phyloP scores from a whole-genome alignment of 2,113 vertebrate species.

The Grantiella picta region DNA sequence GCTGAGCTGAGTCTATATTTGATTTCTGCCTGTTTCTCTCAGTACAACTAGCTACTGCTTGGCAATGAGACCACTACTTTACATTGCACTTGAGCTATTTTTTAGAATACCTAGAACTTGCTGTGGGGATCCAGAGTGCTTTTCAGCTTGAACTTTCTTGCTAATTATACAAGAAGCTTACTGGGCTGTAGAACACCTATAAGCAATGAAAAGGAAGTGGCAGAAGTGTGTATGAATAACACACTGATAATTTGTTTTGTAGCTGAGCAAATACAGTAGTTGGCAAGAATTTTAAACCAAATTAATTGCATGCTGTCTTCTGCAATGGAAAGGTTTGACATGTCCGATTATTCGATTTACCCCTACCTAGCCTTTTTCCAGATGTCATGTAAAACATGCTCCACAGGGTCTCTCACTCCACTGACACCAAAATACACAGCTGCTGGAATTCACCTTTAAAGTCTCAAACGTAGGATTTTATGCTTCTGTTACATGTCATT shows the following conservation, averaged over 20 bases:
- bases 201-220: not conserved
- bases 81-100: not conserved
- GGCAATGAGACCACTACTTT: not conserved
- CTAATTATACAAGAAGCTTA: not conserved
- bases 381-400: not conserved
- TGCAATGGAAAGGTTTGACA: not conserved
- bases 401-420: not conserved
- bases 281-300: not conserved
- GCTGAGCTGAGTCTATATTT: not conserved
- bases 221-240: not conserved
- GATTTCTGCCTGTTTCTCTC: not conserved
- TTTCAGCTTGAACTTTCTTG: not conserved
- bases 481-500: not conserved
- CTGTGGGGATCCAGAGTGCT: not conserved
- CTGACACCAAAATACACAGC: not conserved
- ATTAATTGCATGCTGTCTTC: not conserved
- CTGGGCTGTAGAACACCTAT: not conserved
- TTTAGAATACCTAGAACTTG: not conserved
- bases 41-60: not conserved
- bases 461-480: not conserved
- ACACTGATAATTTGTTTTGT: not conserved
- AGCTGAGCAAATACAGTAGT: not conserved
- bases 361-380: not conserved
- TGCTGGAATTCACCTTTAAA: not conserved
- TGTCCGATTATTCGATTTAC: not conserved